A percentile compares a stretch with the other conserved stretches of the same genome.
These are phyloP conservation scores for Enteromius thamalakanensis DNA, from an alignment of 2,797 vertebrate species.

Conservation along the genomic window DNA sequence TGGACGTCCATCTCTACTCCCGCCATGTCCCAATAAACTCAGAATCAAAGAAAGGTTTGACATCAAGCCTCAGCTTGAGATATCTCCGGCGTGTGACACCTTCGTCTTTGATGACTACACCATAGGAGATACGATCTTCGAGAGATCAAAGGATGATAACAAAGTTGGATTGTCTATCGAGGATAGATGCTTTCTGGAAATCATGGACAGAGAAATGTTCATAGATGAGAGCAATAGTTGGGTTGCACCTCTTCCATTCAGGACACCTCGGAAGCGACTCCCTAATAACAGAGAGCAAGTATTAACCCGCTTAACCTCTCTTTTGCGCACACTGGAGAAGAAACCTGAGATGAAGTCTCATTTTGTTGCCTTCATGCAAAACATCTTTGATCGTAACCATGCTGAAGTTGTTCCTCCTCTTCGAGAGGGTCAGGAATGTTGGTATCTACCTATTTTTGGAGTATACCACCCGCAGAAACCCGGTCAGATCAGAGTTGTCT, in stretches of 20 bases:
- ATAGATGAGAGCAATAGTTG: not conserved
- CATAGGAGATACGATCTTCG: not conserved
- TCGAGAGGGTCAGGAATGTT: too few species aligned
- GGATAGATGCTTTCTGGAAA: not conserved
- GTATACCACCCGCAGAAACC: too few species aligned
- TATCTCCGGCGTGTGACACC: not conserved
- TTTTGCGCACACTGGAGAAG: not conserved
- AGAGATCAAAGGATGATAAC: not conserved
- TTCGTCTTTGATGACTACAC: not conserved
- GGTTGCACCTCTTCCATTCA: not conserved
- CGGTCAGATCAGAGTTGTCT: too few species aligned
- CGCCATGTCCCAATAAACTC: not conserved
- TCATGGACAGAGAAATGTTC: not conserved
- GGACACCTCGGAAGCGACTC: not conserved
- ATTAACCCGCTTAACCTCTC: not conserved
- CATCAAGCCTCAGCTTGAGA: not conserved
- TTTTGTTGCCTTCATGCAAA: too few species aligned
- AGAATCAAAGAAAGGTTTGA: not conserved
- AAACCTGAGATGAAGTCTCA: too few species aligned
- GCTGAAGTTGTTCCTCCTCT: too few species aligned
- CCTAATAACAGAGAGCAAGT: not conserved
- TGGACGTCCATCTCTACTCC: not conserved
- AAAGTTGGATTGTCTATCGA: constrained; percentile 4
- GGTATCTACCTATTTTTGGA: too few species aligned
- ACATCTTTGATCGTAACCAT: too few species aligned